phyloP scores from a whole-genome alignment of 2,888 invertebrate species.

The Nephrotoma flavescens region DNA sequence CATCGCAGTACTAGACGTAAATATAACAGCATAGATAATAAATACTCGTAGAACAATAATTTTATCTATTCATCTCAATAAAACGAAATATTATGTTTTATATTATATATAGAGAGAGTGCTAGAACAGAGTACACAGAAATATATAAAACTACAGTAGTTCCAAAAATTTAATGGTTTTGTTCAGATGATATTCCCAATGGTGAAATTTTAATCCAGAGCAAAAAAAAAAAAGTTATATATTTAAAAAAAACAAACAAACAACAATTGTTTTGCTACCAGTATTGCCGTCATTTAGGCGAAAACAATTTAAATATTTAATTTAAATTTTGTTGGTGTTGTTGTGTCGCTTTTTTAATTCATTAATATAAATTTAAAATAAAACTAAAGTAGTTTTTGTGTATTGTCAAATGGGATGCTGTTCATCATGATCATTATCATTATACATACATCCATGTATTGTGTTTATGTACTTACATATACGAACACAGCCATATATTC shows the following conservation, averaged over 20 bases:
- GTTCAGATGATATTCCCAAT: not conserved
- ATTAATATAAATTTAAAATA: not conserved
- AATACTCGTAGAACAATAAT: not conserved
- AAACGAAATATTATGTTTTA: not conserved
- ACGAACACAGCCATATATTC: not conserved
- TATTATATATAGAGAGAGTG: not conserved
- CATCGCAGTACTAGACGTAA: not conserved
- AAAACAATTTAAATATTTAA: constrained; percentile 6
- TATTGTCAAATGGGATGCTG: not conserved
- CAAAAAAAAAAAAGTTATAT: not conserved
- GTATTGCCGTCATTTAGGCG: constrained; percentile 5
- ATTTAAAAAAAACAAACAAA: not conserved
- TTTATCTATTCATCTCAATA: not conserved
- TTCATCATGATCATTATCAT: not conserved
- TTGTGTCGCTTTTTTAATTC: not conserved
- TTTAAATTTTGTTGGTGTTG: not conserved
- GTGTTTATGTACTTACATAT: not conserved
- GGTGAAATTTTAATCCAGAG: constrained; percentile 2
- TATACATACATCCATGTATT: not conserved
- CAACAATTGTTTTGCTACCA: not conserved
- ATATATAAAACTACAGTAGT: not conserved
- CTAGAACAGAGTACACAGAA: not conserved
- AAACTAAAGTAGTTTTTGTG: not conserved
- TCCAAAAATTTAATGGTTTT: constrained; percentile 1
- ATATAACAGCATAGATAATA: not conserved